These are phyloP conservation scores for Cyprinodon diabolis DNA, from an alignment of 2,797 vertebrate genomes.

Conservation along the genomic window DNA sequence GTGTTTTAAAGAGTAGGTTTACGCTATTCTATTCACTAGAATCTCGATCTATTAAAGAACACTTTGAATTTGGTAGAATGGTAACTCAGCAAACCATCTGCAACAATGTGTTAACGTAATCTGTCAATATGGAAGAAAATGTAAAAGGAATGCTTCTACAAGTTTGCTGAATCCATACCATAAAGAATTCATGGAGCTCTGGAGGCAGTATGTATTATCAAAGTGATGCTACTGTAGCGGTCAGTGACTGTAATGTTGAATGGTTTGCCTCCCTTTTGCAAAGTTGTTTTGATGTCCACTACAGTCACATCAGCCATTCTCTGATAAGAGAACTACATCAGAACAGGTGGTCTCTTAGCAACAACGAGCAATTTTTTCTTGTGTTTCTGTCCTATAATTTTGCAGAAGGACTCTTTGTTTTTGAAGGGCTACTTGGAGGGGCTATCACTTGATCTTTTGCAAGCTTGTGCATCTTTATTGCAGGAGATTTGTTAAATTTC, in stretches of 20 bases:
- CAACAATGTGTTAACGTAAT: background rate
- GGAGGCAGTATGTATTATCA: background rate
- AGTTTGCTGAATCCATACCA: background rate
- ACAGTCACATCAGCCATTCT: constrained; percentile 55
- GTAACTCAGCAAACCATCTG: background rate
- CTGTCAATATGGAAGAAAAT: background rate
- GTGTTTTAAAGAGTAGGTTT: background rate
- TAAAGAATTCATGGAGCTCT: background rate
- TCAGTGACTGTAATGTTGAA: background rate
- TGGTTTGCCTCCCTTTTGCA: constrained; percentile 12
- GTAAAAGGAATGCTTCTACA: background rate
- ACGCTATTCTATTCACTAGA: background rate
- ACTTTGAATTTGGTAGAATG: background rate
- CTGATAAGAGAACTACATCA: constrained; percentile 64
- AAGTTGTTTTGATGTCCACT: constrained; percentile 50
- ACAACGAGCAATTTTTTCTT: constrained; percentile 79
- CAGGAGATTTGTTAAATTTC: constrained; percentile 27
- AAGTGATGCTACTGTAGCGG: background rate
- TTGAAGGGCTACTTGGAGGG: constrained; percentile 23
- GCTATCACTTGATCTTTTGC: constrained; percentile 22
- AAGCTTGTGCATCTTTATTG: constrained; percentile 27
- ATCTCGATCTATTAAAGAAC: background rate
- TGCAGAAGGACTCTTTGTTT: constrained; percentile 56
- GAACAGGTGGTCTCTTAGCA: constrained; percentile 86
- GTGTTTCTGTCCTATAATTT: constrained; percentile 75